Base-by-base conservation (phyloP, 2,888 invertebrate genomes). In the Scrobipalpa atriplicella region DNA sequence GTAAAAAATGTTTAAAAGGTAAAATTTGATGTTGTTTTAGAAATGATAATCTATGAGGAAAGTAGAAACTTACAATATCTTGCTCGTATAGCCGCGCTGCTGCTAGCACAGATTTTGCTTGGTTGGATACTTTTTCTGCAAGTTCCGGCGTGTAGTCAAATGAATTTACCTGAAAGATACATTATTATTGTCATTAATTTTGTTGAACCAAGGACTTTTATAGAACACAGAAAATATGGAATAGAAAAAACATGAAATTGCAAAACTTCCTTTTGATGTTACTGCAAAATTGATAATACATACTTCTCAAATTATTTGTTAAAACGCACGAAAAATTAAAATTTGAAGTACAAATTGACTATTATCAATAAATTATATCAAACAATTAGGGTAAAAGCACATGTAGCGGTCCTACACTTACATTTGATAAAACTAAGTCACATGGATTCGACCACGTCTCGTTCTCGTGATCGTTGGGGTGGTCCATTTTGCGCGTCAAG, bases 401-500 rank as follows among this genome's bases (percentile, higher is more conserved):
- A 47, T n/a, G 16, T 16, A 7, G 47, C 47, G n/a, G 13, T 29
- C 29, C 29, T n/a, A 0, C 9, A 73, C 80, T 78, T 76, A 84
- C 83, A 75, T 74, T 75, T 68, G 76, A 72, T 52, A 77, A 77
- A 69, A 75, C 75, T 73, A 86, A 88, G 75, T 89, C 89, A 77
- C 92, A 92, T 47, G 92, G 92, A 74, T 92, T 89, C 54, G 79
- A 87, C 91, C 91, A 92, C 51, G 86, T 74, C 62, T 69, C 73
- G 68, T 87, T 83, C 70, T 88, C 87, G 64, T 79, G 76, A 36
- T 80, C 76, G 39, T 62, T 65, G 54, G 78, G 79, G 64, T 86
- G 81, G 73, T 87, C 86, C 90, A 85, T 86, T 67, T 71, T 81
- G 70, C 84, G 83, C 70, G 75, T 80, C 70, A 83, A 76, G 71